These are phyloP conservation scores for Philopedon plagiatum DNA, from an alignment of 2,888 invertebrate genomes.

Conservation along the genomic window DNA sequence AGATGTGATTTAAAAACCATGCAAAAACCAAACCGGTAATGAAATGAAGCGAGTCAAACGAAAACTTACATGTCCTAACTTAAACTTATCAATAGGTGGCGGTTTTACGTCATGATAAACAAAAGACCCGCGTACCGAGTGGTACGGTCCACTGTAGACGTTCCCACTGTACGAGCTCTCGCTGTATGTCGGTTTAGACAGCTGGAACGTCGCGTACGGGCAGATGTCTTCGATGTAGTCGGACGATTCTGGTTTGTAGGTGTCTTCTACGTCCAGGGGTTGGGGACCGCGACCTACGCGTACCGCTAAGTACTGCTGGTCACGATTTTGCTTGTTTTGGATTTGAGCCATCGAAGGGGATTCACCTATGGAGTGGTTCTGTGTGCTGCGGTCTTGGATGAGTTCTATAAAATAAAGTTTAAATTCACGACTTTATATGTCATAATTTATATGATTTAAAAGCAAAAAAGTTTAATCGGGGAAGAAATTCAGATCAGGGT, in stretches of 20 bases:
- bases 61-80: constrained; percentile 77
- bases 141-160: constrained; percentile 89
- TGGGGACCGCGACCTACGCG: constrained; percentile 67
- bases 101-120: constrained; percentile 91
- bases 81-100: constrained; percentile 82
- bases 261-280: constrained; percentile 70
- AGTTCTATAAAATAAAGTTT: constrained; percentile 64
- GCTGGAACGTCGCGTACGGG: constrained; percentile 92
- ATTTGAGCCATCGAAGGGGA: constrained; percentile 84
- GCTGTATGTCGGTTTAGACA: constrained; percentile 86
- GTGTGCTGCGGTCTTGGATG: constrained; percentile 68
- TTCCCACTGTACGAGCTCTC: constrained; percentile 93
- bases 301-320: constrained; percentile 83
- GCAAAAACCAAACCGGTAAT: constrained; percentile 15
- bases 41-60: constrained; percentile 31
- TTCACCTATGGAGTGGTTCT: constrained; percentile 76
- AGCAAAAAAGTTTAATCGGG: too few species aligned
- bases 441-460: not conserved
- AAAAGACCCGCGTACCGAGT: constrained; percentile 88
- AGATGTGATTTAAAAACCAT: constrained; percentile 16
- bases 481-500: too few species aligned
- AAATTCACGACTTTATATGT: not conserved
- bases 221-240: constrained; percentile 95
- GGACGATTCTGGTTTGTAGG: constrained; percentile 71
- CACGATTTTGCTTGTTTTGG: constrained; percentile 85